phyloP scores from a whole-genome alignment of 2,797 vertebrate species.

The Parambassis ranga region DNA sequence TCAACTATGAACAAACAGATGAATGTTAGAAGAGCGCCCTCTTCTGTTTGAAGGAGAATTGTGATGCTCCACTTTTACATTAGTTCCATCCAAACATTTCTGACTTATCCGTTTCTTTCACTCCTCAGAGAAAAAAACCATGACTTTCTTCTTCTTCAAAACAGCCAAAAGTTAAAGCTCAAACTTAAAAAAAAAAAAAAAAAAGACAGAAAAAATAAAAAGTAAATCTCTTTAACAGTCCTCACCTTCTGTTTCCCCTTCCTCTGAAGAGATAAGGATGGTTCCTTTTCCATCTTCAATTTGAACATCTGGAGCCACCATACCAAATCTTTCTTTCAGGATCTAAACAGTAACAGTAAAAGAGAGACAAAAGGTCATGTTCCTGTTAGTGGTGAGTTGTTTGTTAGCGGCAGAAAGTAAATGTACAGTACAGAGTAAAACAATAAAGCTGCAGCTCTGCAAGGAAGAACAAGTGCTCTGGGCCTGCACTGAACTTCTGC shows the following conservation, averaged over 20 bases:
- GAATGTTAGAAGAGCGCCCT: not conserved
- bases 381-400: too few relatives aligned
- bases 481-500: too few relatives aligned
- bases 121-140: not conserved
- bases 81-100: too few relatives aligned
- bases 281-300: constrained; percentile 99
- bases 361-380: not conserved
- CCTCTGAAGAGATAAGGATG: constrained; percentile 97
- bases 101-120: not conserved
- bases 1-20: not conserved
- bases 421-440: too few relatives aligned
- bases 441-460: too few relatives aligned
- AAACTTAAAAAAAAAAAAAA: not conserved
- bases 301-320: constrained; percentile 98
- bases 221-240: not conserved
- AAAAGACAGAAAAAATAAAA: not conserved
- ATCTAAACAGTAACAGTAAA: constrained; percentile 78
- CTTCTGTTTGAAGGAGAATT: too few relatives aligned
- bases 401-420: too few relatives aligned
- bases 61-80: too few relatives aligned
- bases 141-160: not conserved
- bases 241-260: constrained; percentile 95
- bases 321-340: constrained; percentile 96
- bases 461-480: too few relatives aligned
- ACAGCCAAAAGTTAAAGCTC: not conserved